Percentiles rank a stretch among this genome's conserved stretches.
These are phyloP conservation scores for Apeltes quadracus DNA, from an alignment of 2,113 vertebrate genomes.

Conservation along the genomic window DNA sequence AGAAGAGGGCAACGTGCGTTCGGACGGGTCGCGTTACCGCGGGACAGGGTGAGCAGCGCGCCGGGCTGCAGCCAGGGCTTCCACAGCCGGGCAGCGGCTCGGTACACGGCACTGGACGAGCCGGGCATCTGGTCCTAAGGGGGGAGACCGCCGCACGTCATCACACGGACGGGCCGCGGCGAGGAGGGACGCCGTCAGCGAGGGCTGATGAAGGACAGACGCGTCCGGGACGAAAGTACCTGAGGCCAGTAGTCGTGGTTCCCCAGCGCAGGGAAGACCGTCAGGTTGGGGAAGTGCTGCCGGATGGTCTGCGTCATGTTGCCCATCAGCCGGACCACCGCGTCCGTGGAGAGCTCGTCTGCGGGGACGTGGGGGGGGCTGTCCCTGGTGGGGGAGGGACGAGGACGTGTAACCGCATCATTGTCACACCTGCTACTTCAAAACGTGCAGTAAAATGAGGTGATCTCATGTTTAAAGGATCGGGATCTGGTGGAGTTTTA, in stretches of 20 bases:
- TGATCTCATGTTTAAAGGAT: too few species aligned
- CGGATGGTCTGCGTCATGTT: conserved; percentile 90
- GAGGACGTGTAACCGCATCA: too few species aligned
- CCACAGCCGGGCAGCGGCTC: conserved; percentile 89
- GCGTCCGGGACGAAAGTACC: conserved; percentile 76
- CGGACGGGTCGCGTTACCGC: conserved; percentile 81
- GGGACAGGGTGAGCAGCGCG: conserved; percentile 85
- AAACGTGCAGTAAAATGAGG: too few species aligned
- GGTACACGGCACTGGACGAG: conserved; percentile 85
- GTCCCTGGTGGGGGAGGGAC: conserved; percentile 81
- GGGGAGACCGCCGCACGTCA: neutral
- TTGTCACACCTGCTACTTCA: too few species aligned
- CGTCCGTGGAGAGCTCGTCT: conserved; percentile 87
- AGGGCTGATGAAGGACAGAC: neutral
- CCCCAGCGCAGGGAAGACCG: conserved; percentile 91
- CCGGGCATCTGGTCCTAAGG: conserved; percentile 90
- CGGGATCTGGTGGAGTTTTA: neutral
- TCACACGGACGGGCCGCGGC: neutral
- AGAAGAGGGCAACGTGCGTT: too few species aligned
- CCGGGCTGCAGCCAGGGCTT: conserved; percentile 87
- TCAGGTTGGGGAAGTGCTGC: conserved; percentile 85
- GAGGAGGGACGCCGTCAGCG: neutral
- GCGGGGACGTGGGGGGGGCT: conserved; percentile 92
- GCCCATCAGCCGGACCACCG: conserved; percentile 87
- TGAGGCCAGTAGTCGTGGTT: conserved; percentile 99